phyloP scores from a whole-genome alignment of 2,888 invertebrate genomes.

The Synergus japonicus region DNA sequence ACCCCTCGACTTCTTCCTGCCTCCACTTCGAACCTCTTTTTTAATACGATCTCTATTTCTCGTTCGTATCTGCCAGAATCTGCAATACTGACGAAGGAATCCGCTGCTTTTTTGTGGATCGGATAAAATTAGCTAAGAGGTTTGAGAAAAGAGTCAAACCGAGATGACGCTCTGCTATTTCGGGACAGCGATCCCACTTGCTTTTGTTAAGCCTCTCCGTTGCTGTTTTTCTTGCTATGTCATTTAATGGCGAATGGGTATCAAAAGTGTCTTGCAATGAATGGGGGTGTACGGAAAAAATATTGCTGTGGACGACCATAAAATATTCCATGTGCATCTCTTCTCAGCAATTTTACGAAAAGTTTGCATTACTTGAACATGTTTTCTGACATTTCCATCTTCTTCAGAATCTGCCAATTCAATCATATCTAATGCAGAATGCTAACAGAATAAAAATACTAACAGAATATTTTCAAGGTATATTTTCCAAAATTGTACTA shows the following conservation, averaged over 20 bases:
- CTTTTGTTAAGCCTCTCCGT: conserved; percentile 42
- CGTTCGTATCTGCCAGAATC: conserved; percentile 4
- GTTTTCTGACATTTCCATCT: neutral
- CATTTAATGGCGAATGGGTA: neutral
- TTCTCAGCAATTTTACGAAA: neutral
- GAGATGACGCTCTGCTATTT: conserved; percentile 68
- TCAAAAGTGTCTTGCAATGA: neutral
- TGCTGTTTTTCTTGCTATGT: conserved; percentile 36
- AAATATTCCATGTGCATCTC: neutral
- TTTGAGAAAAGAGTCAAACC: conserved; percentile 60
- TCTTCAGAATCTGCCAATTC: neutral
- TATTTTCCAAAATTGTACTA: conserved; percentile 11
- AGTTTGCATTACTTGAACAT: neutral
- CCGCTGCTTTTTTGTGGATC: conserved; percentile 54
- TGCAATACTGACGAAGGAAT: conserved; percentile 33
- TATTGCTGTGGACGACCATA: neutral
- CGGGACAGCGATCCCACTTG: conserved; percentile 52
- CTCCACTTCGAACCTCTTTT: conserved; percentile 51
- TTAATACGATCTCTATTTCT: conserved; percentile 45
- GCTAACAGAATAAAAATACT: neutral
- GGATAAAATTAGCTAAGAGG: conserved; percentile 58
- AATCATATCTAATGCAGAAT: neutral
- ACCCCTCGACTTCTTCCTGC: conserved; percentile 44
- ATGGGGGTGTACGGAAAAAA: neutral
- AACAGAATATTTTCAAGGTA: neutral